Evolutionary conservation across 1,140 invertebrate genomes (phyloP).

Genomic region (Pseudomyrmex concolor): DNA sequence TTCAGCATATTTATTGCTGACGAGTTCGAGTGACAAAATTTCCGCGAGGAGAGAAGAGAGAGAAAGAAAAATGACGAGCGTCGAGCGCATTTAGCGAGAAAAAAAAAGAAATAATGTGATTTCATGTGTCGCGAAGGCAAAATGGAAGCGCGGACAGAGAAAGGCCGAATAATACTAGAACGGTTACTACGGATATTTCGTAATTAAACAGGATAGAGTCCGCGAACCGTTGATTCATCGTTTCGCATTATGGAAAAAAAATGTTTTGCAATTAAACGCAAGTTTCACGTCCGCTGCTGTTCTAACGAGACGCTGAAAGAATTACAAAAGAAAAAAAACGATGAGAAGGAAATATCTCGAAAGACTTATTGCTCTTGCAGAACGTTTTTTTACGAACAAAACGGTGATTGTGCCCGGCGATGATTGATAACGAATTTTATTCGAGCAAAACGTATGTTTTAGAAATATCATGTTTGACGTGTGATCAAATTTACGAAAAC

Average conservation of each 20-base stretch:
- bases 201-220: constrained; percentile 74
- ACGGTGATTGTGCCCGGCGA: constrained; percentile 51
- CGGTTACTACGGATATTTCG: constrained; percentile 66
- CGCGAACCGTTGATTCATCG: constrained; percentile 71
- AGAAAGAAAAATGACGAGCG: neutral
- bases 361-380: constrained; percentile 28
- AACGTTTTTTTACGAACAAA: constrained; percentile 18
- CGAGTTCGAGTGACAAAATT: constrained; percentile 33
- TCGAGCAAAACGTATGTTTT: constrained; percentile 13
- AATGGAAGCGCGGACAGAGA: neutral
- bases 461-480: neutral
- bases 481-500: neutral
- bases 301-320: constrained; percentile 54
- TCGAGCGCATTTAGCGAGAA: neutral
- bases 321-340: constrained; percentile 7
- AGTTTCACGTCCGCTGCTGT: constrained; percentile 56
- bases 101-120: constrained; percentile 63
- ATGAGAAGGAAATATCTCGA: constrained; percentile 8
- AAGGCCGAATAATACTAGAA: neutral
- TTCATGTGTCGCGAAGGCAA: constrained; percentile 14
- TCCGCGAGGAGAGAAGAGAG: neutral
- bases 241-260: constrained; percentile 65
- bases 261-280: constrained; percentile 73
- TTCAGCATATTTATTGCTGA: constrained; percentile 32
- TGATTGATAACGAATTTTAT: constrained; percentile 64